These are phyloP conservation scores for Nyctalus aviator DNA, from an alignment of 2,797 vertebrate species.

Conservation along the genomic window DNA sequence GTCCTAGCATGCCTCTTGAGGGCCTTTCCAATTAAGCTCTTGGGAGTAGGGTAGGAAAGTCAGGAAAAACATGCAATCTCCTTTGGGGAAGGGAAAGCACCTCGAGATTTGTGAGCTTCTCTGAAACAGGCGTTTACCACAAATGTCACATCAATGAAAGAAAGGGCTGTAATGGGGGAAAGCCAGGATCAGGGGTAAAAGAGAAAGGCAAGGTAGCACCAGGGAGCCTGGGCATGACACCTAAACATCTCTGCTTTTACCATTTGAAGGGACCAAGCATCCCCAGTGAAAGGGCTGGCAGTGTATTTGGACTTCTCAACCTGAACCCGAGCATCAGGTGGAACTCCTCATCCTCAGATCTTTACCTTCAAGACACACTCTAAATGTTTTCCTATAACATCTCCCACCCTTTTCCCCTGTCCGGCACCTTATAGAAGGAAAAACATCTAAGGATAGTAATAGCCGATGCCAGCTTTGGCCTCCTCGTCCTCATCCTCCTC, in stretches of 20 bases:
- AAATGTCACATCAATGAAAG: conserved; percentile 79
- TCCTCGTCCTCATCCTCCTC: neutral
- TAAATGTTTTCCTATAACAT: conserved; percentile 68
- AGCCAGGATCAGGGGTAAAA: conserved; percentile 78
- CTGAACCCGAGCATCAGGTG: conserved; percentile 79
- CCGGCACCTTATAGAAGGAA: conserved; percentile 55
- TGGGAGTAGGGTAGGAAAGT: conserved; percentile 73
- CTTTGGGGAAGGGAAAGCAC: conserved; percentile 73
- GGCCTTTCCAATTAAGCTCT: conserved; percentile 76
- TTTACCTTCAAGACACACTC: conserved; percentile 52
- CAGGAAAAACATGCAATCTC: conserved; percentile 80
- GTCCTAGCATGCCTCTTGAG: conserved; percentile 76
- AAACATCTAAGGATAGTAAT: conserved; percentile 76
- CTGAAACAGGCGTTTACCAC: conserved; percentile 74
- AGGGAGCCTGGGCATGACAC: conserved; percentile 70
- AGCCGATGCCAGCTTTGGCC: conserved; percentile 67
- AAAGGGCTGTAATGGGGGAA: conserved; percentile 54
- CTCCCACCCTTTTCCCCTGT: conserved; percentile 72
- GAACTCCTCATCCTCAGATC: conserved; percentile 67
- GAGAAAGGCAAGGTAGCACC: conserved; percentile 76
- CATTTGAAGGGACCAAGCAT: conserved; percentile 59
- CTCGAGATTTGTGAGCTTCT: conserved; percentile 79
- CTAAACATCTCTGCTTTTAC: conserved; percentile 73
- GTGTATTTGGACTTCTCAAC: conserved; percentile 72
- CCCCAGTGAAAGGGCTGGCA: conserved; percentile 66